Conservation (phyloP, 2,797 vertebrate species). For the Gymnoscopelus microlampas region DNA sequence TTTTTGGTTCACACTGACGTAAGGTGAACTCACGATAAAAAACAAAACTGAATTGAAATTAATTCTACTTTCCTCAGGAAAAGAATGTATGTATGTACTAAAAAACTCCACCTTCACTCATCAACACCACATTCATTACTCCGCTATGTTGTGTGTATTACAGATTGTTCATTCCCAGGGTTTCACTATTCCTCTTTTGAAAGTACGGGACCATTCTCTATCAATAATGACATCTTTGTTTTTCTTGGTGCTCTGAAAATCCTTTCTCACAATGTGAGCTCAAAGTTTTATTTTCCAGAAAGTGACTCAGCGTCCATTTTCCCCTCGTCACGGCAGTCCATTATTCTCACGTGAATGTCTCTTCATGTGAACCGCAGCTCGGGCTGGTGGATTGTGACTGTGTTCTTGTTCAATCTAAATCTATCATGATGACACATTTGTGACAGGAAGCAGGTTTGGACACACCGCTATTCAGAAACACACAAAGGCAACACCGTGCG, state of each 20-base stretch:
- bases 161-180: no score
- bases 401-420: conserved; percentile 55
- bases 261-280: conserved; percentile 24
- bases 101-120: no score
- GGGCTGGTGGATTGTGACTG: conserved; percentile 32
- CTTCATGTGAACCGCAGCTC: conserved; percentile 44
- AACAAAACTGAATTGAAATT: no score
- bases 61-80: no score
- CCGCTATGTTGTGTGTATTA: no score
- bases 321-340: background rate
- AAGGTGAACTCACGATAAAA: no score
- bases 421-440: conserved; percentile 80
- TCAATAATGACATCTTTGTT: conserved; percentile 20
- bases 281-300: conserved; percentile 29
- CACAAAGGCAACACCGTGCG: conserved; percentile 65
- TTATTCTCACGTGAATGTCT: conserved; percentile 40
- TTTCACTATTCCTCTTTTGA: background rate
- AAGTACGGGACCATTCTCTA: background rate
- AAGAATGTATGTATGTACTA: no score
- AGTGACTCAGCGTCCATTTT: conserved; percentile 54
- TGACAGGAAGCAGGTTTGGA: conserved; percentile 73
- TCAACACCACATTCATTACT: no score
- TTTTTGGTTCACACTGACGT: no score
- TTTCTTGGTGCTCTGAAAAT: conserved; percentile 15
- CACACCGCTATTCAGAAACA: conserved; percentile 70